Evolutionary conservation across 2,113 vertebrate species (phyloP), one percentile per base, ranked within the genome.

Genomic region (Neodon shergylaensis): DNA sequence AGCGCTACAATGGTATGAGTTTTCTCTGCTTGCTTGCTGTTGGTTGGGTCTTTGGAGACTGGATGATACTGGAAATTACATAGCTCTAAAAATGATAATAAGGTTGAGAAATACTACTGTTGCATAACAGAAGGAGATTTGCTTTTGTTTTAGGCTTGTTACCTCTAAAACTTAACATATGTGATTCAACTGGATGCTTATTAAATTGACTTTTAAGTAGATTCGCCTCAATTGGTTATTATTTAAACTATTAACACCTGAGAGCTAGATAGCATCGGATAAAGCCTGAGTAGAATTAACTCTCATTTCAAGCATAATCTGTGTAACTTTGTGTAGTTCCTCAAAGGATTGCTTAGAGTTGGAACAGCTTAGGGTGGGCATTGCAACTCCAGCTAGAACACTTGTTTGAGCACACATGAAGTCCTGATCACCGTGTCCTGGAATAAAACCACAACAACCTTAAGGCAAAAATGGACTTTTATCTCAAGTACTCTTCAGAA

Each of bases 161-260:
- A 72, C 9, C 79, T 86, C 81, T 90, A 95, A 95, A 84, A 49
- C 22, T 33, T 87, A 31, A 63, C 1, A 82, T 94, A 49, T 1
- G 0, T 83, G 49, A 65, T 47, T 93, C 72, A 52, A 88, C 14
- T 58, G 66, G 14, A 82, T 89, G 28, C 36, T 96, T 92, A 65
- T 21, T 52, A 92, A 93, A 78, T 88, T 88, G 84, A 36, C 36
- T 92, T 91, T 28, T 65, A 89, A 73, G 66, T 96, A 61, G 28
- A 9, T 85, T 94, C 28, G 85, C 14, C 6, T 90, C 91, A 88
- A 33, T 26, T 58, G 88, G 47, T 24, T 7, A 58, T 3, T 89
- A 21, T 70, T 42, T 96, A 47, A 92, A 93, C 63, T 68, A 5
- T 82, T 82, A 68, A 49, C 42, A 17, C 83, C 58, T 91, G 2